Evolutionary conservation across 1,140 invertebrate genomes (phyloP).

Genomic region (Zaprionus africanus): DNA sequence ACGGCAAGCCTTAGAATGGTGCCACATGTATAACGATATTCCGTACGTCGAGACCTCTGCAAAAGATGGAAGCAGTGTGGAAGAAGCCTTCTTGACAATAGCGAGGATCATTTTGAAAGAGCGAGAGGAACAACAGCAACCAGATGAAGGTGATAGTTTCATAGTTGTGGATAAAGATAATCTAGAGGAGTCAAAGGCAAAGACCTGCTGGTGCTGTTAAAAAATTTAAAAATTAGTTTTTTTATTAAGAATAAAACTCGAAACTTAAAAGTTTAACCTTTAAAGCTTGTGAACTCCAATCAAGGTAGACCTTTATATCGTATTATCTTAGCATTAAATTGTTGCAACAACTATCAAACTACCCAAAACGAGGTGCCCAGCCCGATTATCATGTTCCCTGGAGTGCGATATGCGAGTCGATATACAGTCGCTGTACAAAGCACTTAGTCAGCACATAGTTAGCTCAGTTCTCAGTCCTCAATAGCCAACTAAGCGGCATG

Average conservation of each 20-base stretch:
- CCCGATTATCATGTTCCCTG: conserved; percentile 1
- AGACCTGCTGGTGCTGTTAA: not conserved
- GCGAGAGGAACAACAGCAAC: not conserved
- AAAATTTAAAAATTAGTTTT: not conserved
- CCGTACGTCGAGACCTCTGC: conserved; percentile 90
- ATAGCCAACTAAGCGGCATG: conserved; percentile 2
- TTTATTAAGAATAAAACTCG: not conserved
- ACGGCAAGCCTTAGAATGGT: conserved; percentile 98
- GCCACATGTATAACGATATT: conserved; percentile 95
- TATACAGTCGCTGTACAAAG: not conserved
- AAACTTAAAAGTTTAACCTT: not conserved
- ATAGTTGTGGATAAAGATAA: no score
- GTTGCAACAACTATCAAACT: not conserved
- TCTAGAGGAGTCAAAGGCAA: not conserved
- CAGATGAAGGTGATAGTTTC: not conserved
- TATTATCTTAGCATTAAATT: not conserved
- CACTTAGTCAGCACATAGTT: not conserved
- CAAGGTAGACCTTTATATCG: not conserved
- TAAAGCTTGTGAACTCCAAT: not conserved
- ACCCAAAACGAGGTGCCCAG: no score
- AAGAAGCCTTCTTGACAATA: conserved; percentile 98
- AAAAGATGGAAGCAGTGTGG: conserved; percentile 98
- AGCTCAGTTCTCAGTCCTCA: conserved; percentile 13
- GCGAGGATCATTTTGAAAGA: conserved; percentile 96
- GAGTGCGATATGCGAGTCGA: not conserved